Conservation (phyloP, 1,140 invertebrate species). For the Panagrolaimus sp. region DNA sequence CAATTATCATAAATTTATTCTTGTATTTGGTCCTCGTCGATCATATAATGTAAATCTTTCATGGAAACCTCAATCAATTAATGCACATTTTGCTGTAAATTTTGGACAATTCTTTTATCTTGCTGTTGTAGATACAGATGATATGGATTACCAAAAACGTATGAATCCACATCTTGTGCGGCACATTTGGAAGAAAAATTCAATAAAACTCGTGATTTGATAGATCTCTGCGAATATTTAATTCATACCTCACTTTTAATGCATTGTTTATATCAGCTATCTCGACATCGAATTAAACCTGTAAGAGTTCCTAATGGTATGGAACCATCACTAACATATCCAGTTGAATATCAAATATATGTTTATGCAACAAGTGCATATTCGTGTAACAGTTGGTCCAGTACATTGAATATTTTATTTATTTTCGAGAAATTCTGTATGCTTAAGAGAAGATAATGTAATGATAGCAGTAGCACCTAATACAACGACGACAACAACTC, state of each 20-base stretch:
- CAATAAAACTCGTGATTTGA: slow-evolving; percentile 11
- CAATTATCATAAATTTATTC: neutral
- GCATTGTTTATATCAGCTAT: neutral
- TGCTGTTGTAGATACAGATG: neutral
- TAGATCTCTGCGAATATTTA: neutral
- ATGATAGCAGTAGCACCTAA: too few relatives aligned
- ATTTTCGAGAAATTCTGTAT: neutral
- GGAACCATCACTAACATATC: neutral
- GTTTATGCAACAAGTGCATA: neutral
- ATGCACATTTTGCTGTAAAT: neutral
- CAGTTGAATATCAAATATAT: neutral
- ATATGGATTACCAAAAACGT: neutral
- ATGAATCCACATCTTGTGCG: neutral
- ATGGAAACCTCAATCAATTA: neutral
- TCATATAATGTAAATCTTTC: neutral
- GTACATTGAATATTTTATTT: neutral
- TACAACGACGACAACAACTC: neutral
- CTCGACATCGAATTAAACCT: neutral
- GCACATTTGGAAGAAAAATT: neutral
- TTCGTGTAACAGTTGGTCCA: neutral
- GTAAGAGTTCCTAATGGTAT: neutral
- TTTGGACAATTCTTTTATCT: neutral
- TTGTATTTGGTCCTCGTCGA: neutral
- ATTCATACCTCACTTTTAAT: neutral
- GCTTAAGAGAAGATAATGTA: neutral